Evolutionary conservation across 2,888 invertebrate genomes (phyloP).

Genomic region (Acronicta aceris): DNA sequence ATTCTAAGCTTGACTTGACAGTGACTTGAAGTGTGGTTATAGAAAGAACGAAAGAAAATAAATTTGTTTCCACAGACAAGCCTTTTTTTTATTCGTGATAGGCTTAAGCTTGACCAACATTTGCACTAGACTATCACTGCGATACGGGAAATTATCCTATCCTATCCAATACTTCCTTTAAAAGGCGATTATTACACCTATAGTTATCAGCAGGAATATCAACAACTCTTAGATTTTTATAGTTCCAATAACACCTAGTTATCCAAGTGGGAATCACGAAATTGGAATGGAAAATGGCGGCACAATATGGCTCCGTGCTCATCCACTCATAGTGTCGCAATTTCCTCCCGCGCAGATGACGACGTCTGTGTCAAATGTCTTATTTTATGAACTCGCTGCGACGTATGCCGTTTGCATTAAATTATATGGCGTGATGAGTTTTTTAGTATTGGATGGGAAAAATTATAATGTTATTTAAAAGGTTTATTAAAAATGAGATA

Average conservation of each 20-base stretch:
- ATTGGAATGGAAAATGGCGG: constrained; percentile 74
- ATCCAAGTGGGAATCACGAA: constrained; percentile 71
- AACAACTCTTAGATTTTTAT: constrained; percentile 52
- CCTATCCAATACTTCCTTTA: not conserved
- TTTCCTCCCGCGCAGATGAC: constrained; percentile 68
- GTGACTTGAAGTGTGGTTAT: too few relatives aligned
- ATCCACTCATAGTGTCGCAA: constrained; percentile 67
- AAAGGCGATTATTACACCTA: constrained; percentile 28
- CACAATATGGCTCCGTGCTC: constrained; percentile 68
- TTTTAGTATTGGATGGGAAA: constrained; percentile 35
- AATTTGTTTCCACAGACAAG: too few relatives aligned
- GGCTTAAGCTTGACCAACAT: too few relatives aligned
- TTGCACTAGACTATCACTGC: too few relatives aligned
- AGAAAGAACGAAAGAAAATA: too few relatives aligned
- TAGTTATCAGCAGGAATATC: constrained; percentile 34
- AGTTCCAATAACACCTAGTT: constrained; percentile 62
- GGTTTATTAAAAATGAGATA: not conserved
- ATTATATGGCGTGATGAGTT: constrained; percentile 56
- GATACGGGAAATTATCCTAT: too few relatives aligned
- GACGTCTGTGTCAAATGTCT: constrained; percentile 68
- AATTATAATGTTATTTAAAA: not conserved
- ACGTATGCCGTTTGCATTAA: constrained; percentile 62
- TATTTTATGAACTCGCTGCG: constrained; percentile 67
- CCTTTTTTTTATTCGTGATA: too few relatives aligned
- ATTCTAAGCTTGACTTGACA: too few relatives aligned